phyloP scores from a whole-genome alignment of 2,888 invertebrate species.

The Lasioglossum vierecki region DNA sequence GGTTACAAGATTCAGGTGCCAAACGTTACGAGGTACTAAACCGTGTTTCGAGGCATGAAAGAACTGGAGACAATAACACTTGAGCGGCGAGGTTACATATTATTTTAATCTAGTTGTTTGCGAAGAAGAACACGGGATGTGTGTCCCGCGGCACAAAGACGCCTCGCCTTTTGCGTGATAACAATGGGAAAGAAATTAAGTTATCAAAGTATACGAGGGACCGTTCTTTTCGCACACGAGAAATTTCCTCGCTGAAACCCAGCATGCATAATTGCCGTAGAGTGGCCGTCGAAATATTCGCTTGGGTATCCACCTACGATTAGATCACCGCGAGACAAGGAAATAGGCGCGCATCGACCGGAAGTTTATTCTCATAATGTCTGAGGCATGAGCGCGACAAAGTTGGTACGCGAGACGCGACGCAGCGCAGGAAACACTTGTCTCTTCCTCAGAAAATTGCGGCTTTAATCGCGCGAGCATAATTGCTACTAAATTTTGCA shows the following conservation, averaged over 20 bases:
- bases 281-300: slow-evolving; percentile 29
- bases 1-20: background rate
- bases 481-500: slow-evolving; percentile 64
- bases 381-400: slow-evolving; percentile 22
- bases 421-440: slow-evolving; percentile 43
- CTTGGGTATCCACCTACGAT: slow-evolving; percentile 2
- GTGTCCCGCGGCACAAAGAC: background rate
- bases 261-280: slow-evolving; percentile 40
- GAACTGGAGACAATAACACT: background rate
- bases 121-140: background rate
- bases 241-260: slow-evolving; percentile 12
- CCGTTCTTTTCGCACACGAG: slow-evolving; percentile 7
- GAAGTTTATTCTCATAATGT: slow-evolving; percentile 60
- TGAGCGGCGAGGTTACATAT: background rate
- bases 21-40: background rate
- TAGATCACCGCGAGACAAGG: slow-evolving; percentile 25
- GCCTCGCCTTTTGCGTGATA: slow-evolving; percentile 12
- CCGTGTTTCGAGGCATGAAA: background rate
- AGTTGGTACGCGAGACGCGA: slow-evolving; percentile 3
- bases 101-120: background rate
- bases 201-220: slow-evolving; percentile 18
- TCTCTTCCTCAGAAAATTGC: slow-evolving; percentile 53
- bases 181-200: slow-evolving; percentile 26
- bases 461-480: slow-evolving; percentile 58
- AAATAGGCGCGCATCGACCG: slow-evolving; percentile 54